A percentile compares a stretch with the other conserved stretches of the same genome.
phyloP scores from a whole-genome alignment of 2,113 vertebrate genomes.

The Chitala chitala region DNA sequence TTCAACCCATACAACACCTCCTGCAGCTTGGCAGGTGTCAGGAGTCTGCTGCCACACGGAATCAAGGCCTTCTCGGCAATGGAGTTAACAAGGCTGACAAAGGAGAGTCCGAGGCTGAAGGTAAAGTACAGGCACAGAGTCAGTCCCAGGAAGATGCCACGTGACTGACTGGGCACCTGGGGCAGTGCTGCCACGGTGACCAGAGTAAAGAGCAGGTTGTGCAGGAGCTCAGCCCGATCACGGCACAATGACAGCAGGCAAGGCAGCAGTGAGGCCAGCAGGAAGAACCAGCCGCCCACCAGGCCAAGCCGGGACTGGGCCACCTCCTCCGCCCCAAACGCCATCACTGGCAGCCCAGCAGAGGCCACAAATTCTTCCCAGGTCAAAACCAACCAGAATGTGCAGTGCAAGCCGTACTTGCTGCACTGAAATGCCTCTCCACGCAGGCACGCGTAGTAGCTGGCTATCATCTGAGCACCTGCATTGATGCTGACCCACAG shows the following conservation, averaged over 20 bases:
- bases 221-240: conserved; percentile 22
- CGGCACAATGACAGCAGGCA: conserved; percentile 26
- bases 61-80: conserved; percentile 30
- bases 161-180: conserved; percentile 19
- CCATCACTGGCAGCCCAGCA: not conserved
- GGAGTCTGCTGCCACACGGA: conserved; percentile 11
- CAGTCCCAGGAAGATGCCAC: conserved; percentile 21
- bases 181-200: conserved; percentile 21
- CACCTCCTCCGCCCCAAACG: not conserved
- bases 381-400: conserved; percentile 26
- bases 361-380: conserved; percentile 26
- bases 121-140: conserved; percentile 8
- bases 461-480: conserved; percentile 25
- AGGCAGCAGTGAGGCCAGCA: conserved; percentile 16
- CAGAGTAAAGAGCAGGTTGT: conserved; percentile 19
- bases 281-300: conserved; percentile 30
- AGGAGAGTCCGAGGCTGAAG: conserved; percentile 26
- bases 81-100: conserved; percentile 31
- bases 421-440: conserved; percentile 22
- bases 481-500: conserved; percentile 29
- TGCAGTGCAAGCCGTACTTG: conserved; percentile 26
- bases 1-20: conserved; percentile 22
- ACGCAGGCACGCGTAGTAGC: conserved; percentile 30
- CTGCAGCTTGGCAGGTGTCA: conserved; percentile 20
- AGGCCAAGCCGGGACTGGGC: not conserved